Evolutionary conservation across 2,113 vertebrate genomes (phyloP), one percentile per base, ranked within the genome.

Genomic region (Microtus oregoni): DNA sequence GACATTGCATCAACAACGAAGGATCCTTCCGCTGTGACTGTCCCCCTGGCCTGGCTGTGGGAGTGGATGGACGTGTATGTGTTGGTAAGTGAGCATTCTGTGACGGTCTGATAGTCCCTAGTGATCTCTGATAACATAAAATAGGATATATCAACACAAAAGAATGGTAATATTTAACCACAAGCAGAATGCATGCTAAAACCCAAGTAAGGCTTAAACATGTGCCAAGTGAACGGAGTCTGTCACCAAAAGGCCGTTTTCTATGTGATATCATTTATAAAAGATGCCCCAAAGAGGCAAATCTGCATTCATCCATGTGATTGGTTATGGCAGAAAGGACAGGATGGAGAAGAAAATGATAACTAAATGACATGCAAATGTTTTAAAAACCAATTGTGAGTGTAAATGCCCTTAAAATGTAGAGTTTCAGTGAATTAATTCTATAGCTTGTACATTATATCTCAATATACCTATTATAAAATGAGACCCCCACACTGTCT

Each of bases 11-110:
- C 94, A 99, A 99, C 98, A 99, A 99, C 0, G 99, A 99, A 96
- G 99, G 99, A 47, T 99, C 99, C 5, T 99, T 99, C 98, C 99
- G 99, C 97, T 99, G 99, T n/a, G 99, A 99, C 98, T 99, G 99
- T 95, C 99, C 99, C 0, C 99, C 99, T 0, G 99, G 99, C 11
- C 98, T 99, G 97, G 99, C 99, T 6, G 99, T 99, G 17, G 99
- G 99, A 0, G 99, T 99, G 77, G 99, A 99, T 0, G 99, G 99
- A 20, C 98, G 99, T 0, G 99, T 99, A 86, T 99, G 99, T 0
- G 99, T 99, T 7, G 97, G 97, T 98, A 95, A 97, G 96, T 94
- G 32, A 86, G 4, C 13, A 6, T 32, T 86, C 65, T 68, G 0
- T n/a, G 44, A 22, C 20, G 47, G 3, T 6, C 30, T 26, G 15